phyloP scores from a whole-genome alignment of 2,797 vertebrate species.

The Petrocephalus schoutedeni region DNA sequence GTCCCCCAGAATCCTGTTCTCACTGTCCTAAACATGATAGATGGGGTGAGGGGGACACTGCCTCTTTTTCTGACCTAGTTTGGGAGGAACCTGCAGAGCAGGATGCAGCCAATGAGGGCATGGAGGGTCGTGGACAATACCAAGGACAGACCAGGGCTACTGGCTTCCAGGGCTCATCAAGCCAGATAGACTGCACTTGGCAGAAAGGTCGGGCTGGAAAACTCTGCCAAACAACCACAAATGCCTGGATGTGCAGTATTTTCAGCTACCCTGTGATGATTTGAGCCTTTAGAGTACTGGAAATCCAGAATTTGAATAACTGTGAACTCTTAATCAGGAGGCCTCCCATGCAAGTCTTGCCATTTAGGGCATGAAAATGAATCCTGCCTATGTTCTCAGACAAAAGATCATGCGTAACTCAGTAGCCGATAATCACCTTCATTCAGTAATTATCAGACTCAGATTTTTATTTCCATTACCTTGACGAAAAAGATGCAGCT shows the following conservation, averaged over 20 bases:
- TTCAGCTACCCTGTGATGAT: background rate
- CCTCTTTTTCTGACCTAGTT: background rate
- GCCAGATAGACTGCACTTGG: background rate
- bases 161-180: background rate
- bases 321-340: background rate
- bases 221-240: background rate
- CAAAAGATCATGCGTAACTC: background rate
- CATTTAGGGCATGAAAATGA: background rate
- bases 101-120: background rate
- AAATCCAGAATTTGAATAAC: background rate
- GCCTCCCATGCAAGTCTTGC: background rate
- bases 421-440: background rate
- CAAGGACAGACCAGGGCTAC: background rate
- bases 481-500: background rate
- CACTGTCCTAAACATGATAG: background rate
- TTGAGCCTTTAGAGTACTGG: background rate
- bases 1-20: background rate
- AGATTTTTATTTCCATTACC: conserved; percentile 1
- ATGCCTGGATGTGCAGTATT: background rate
- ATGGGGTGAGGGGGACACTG: background rate
- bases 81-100: background rate
- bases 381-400: background rate
- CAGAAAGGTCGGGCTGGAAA: background rate
- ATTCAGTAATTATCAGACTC: background rate
- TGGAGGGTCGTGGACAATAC: background rate